These are phyloP conservation scores for Coregonus ussuriensis DNA, from an alignment of 2,797 vertebrate species.

Conservation along the genomic window DNA sequence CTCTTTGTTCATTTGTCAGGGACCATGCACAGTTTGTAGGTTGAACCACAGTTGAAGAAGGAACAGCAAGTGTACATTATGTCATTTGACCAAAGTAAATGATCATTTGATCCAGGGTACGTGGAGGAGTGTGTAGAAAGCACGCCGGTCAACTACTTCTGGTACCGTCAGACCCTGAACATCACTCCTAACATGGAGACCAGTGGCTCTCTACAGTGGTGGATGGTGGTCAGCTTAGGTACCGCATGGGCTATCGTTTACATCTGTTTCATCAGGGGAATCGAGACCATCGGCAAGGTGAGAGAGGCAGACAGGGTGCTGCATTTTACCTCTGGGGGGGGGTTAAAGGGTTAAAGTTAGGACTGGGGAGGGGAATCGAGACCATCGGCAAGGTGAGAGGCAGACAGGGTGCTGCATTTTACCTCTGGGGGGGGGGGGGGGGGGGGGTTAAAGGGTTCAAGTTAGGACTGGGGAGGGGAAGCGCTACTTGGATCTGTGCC, in stretches of 20 bases:
- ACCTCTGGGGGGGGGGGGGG: neutral
- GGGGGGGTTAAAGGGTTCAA: neutral
- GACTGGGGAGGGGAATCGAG: conserved; percentile 55
- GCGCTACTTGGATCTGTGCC: too few species aligned
- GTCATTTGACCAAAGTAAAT: neutral
- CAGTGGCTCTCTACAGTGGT: conserved; percentile 81
- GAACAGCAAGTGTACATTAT: neutral
- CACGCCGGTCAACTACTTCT: conserved; percentile 86
- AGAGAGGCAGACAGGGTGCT: conserved; percentile 20
- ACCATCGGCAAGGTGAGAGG: conserved; percentile 86
- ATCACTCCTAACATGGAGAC: conserved; percentile 71
- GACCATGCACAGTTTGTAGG: neutral
- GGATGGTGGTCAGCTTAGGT: conserved; percentile 79
- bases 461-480: too few species aligned
- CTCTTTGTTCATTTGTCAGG: neutral
- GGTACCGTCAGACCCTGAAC: conserved; percentile 90
- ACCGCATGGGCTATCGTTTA: conserved; percentile 83
- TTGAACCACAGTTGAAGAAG: neutral
- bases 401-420: neutral
- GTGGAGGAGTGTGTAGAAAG: conserved; percentile 81
- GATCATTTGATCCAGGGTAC: conserved; percentile 59
- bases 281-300: conserved; percentile 89
- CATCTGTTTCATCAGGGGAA: conserved; percentile 86
- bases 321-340: neutral
- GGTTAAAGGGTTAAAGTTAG: too few species aligned